Percentiles rank a stretch among this genome's conserved stretches.
These are phyloP conservation scores for Antrozous pallidus DNA, from an alignment of 2,797 vertebrate species.

Conservation along the genomic window DNA sequence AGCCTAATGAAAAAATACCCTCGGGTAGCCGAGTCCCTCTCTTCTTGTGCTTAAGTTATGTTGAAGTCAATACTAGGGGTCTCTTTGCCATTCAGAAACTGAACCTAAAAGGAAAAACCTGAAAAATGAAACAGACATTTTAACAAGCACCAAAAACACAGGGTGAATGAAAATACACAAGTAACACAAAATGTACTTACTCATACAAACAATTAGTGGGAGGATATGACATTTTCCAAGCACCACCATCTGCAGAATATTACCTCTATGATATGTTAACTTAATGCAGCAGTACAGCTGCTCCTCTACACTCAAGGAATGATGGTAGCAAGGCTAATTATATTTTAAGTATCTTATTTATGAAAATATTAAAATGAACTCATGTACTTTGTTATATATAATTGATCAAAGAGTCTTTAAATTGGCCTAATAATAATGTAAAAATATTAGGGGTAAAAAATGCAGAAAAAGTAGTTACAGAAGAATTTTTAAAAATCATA, in stretches of 20 bases:
- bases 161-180: conserved; percentile 57
- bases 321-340: neutral
- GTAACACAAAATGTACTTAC: conserved; percentile 49
- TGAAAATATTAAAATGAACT: neutral
- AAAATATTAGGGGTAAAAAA: neutral
- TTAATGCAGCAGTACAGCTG: neutral
- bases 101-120: conserved; percentile 56
- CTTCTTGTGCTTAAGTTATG: conserved; percentile 29
- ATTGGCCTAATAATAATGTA: neutral
- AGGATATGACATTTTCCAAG: conserved; percentile 27
- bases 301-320: neutral
- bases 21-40: neutral
- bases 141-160: conserved; percentile 67
- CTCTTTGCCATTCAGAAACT: conserved; percentile 56
- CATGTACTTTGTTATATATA: neutral
- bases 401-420: neutral
- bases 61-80: conserved; percentile 31
- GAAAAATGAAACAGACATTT: conserved; percentile 69
- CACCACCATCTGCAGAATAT: neutral
- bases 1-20: neutral
- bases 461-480: neutral
- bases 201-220: conserved; percentile 36
- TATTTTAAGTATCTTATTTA: conserved; percentile 39
- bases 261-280: neutral
- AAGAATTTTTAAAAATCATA: neutral